phyloP scores from a whole-genome alignment of 2,113 vertebrate genomes.

The Cephalopterus ornatus region DNA sequence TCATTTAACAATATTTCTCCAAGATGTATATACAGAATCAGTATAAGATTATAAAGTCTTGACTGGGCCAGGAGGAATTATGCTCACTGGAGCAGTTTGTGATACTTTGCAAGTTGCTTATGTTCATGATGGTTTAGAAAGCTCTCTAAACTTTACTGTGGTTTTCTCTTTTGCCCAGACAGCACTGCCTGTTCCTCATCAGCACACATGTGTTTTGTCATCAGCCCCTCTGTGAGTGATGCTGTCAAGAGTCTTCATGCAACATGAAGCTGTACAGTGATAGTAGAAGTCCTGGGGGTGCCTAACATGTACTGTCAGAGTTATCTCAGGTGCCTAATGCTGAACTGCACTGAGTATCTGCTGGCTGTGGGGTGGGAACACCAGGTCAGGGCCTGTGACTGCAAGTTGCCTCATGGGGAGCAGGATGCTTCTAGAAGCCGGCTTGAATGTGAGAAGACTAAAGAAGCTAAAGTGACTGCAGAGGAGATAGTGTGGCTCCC shows the following conservation, averaged over 20 bases:
- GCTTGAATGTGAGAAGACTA: neutral
- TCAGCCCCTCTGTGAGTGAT: neutral
- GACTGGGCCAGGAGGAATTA: neutral
- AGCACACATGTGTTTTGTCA: neutral
- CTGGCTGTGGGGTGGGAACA: neutral
- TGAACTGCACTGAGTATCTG: neutral
- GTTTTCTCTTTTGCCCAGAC: neutral
- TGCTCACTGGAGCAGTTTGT: neutral
- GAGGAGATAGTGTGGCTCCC: neutral
- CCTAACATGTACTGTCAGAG: accelerated
- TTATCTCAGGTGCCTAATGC: neutral
- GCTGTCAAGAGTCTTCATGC: neutral
- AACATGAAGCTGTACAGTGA: accelerated
- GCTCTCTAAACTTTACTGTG: neutral
- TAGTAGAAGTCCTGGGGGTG: neutral
- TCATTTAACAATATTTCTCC: neutral
- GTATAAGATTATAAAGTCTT: neutral
- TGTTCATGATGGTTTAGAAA: neutral
- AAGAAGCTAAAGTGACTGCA: neutral
- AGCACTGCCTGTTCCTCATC: neutral
- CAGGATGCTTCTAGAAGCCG: neutral
- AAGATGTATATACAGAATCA: neutral
- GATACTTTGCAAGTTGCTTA: neutral
- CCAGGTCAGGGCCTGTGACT: neutral
- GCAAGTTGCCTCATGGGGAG: neutral